Conservation (phyloP, 2,113 vertebrate genomes). For the Periophthalmodon schlosseri region DNA sequence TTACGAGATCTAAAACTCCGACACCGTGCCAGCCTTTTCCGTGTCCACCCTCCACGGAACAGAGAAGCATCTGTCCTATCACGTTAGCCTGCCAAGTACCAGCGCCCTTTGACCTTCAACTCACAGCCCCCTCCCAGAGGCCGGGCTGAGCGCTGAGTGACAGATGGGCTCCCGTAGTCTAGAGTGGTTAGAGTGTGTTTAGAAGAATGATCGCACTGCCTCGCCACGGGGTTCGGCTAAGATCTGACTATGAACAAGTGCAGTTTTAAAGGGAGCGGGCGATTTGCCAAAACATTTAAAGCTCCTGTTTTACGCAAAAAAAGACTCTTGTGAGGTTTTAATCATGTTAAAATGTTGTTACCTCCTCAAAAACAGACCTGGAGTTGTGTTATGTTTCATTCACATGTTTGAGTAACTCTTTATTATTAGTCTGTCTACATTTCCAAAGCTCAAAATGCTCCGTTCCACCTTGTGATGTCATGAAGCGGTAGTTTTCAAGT, state of each 20-base stretch:
- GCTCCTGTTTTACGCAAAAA: no score
- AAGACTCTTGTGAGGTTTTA: no score
- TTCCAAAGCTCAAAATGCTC: no score
- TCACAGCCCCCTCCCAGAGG: background rate
- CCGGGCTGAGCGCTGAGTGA: background rate
- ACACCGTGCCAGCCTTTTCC: background rate
- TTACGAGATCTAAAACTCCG: background rate
- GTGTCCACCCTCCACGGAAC: background rate
- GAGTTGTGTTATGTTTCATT: no score
- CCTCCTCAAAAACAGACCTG: no score
- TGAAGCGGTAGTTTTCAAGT: no score
- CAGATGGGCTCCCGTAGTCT: background rate
- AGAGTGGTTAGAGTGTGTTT: background rate
- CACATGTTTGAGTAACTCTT: no score
- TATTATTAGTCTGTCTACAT: no score
- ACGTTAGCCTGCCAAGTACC: background rate
- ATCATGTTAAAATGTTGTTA: no score
- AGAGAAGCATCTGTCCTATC: conserved; percentile 3
- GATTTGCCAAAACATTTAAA: background rate
- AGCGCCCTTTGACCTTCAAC: background rate
- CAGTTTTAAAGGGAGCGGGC: background rate
- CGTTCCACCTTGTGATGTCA: no score
- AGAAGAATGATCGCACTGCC: background rate
- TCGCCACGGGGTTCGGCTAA: background rate
- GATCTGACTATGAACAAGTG: background rate